Evolutionary conservation across 2,888 invertebrate genomes (phyloP).

Genomic region (Callosobruchus maculatus): DNA sequence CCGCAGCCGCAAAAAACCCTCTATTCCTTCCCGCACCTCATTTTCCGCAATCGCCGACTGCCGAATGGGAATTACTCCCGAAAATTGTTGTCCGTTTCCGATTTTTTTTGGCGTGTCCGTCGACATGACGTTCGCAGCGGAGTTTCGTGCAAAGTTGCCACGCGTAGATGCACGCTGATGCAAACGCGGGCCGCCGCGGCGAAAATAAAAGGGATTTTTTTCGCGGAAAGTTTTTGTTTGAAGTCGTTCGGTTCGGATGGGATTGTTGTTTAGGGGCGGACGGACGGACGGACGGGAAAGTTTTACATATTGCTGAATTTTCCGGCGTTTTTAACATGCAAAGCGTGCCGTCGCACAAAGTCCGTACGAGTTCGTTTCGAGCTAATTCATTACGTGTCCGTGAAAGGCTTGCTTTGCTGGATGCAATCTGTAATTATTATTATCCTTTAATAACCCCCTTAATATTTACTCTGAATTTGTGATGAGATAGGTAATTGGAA

Average conservation of each 20-base stretch:
- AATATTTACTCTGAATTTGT: too few relatives aligned
- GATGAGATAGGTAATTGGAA: too few relatives aligned
- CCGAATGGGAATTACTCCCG: not conserved
- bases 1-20: too few relatives aligned
- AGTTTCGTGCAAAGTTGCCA: not conserved
- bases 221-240: not conserved
- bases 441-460: not conserved
- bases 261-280: not conserved
- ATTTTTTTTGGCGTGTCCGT: not conserved
- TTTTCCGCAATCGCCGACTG: too few relatives aligned
- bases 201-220: not conserved
- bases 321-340: not conserved
- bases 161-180: not conserved
- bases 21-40: too few relatives aligned
- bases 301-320: not conserved
- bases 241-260: not conserved
- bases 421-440: not conserved
- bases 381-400: not conserved
- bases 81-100: not conserved
- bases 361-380: not conserved
- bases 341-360: not conserved
- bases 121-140: too few relatives aligned
- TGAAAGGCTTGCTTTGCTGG: not conserved
- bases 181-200: not conserved
- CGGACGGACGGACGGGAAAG: too few relatives aligned